Evolutionary conservation across 2,888 invertebrate species (phyloP).

Genomic region (Lithophane ornitopus): DNA sequence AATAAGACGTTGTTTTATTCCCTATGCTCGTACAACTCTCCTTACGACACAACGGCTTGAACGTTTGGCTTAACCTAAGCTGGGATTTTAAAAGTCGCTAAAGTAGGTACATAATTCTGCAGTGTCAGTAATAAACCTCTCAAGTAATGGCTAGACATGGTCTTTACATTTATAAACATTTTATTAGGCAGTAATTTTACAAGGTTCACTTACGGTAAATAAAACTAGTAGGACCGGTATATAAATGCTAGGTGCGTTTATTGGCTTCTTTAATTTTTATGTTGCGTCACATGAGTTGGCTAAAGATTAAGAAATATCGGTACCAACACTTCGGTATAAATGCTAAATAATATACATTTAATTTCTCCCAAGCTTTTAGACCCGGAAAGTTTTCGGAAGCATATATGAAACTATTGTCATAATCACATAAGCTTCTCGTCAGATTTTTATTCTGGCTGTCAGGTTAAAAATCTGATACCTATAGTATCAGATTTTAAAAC

Average conservation of each 20-base stretch:
- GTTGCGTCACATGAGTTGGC: neutral
- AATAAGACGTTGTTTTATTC: neutral
- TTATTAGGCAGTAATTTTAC: slow-evolving; percentile 18
- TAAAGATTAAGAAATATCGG: neutral
- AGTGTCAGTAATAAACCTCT: slow-evolving; percentile 22
- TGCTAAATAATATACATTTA: neutral
- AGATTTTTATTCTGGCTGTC: neutral
- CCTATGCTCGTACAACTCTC: neutral
- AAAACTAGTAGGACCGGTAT: slow-evolving; percentile 24
- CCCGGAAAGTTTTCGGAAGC: neutral
- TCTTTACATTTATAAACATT: slow-evolving; percentile 28
- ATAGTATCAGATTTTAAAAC: neutral
- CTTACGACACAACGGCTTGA: neutral
- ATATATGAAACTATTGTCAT: neutral
- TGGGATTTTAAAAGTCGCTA: slow-evolving; percentile 6
- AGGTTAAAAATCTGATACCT: too few species aligned
- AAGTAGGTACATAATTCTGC: slow-evolving; percentile 16
- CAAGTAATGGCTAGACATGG: slow-evolving; percentile 1
- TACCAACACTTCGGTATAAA: neutral
- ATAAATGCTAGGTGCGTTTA: slow-evolving; percentile 9
- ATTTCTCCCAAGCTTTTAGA: neutral
- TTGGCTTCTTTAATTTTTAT: slow-evolving; percentile 24
- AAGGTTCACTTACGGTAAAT: slow-evolving; percentile 6
- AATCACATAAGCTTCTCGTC: too few species aligned
- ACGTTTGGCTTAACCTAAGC: neutral